Percentiles rank a stretch among this genome's conserved stretches.
These are phyloP conservation scores for Bubo scandiacus DNA, from an alignment of 2,113 vertebrate genomes.

Conservation along the genomic window DNA sequence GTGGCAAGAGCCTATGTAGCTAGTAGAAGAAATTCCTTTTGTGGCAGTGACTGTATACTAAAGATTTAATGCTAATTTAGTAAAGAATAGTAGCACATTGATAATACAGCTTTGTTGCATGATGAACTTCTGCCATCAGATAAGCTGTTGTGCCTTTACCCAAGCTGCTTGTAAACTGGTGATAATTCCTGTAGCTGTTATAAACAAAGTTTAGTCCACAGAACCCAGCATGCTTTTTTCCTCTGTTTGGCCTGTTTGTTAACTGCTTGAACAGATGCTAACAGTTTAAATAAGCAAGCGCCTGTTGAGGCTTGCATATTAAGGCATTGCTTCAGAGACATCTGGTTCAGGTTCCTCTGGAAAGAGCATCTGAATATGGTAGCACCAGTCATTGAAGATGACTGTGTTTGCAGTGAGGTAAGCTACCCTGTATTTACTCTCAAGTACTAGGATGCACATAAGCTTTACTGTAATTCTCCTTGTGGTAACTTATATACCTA, in stretches of 20 bases:
- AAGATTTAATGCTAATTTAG: slow-evolving; percentile 35
- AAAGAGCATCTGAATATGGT: background rate
- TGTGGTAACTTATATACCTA: background rate
- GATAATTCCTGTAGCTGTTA: background rate
- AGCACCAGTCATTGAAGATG: background rate
- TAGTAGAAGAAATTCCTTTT: slow-evolving; percentile 84
- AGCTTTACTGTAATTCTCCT: background rate
- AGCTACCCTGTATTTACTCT: background rate
- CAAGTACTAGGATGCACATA: background rate
- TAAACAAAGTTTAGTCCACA: background rate
- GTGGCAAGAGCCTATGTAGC: slow-evolving; percentile 36
- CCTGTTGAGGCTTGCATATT: background rate
- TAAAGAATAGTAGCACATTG: background rate
- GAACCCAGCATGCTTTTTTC: background rate
- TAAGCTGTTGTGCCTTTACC: background rate
- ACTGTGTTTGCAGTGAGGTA: background rate
- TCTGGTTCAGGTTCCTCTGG: background rate
- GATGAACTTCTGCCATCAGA: background rate
- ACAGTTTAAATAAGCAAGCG: background rate
- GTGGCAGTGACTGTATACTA: slow-evolving; percentile 69
- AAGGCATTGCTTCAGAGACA: background rate
- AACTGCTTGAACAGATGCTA: background rate
- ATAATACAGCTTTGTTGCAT: slow-evolving; percentile 6
- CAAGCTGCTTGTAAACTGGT: background rate
- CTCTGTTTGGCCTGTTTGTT: background rate